Base-by-base conservation (phyloP, 2,888 invertebrate genomes). In the Pocota personata region DNA sequence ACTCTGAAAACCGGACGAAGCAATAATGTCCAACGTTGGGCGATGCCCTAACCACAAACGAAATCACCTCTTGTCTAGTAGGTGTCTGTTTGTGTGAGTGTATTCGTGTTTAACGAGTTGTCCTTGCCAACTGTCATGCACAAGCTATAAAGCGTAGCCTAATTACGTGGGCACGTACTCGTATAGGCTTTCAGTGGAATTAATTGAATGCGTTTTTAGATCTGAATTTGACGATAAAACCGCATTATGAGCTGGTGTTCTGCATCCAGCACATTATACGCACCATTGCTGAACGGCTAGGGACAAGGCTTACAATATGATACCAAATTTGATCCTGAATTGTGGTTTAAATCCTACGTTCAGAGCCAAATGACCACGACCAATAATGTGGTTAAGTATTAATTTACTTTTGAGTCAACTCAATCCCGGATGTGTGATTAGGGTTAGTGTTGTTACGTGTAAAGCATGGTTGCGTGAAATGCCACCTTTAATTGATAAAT, bases 371-470 rank as follows among this genome's bases (percentile, higher is more conserved):
- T 19, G 57, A 67, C 73, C 80, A 37, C 27, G 43, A 35, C 50
- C 64, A 66, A 75, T 75, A 62, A 67, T 52, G 60, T 50, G 80
- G 80, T 67, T 64, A 24, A 35, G 67, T 67, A 75, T 75, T 80
- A 80, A 80, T 80, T 80, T 60, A 67, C 73, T 80, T 80, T 73
- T 24, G n/a, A 73, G 80, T 69, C 43, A 52, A 60, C 73, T 58
- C 27, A 14, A 16, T 50, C 5, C 1, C 12, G 32, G 6, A 8
- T 2, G 30, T 5, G 24, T 12, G 60, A n/a, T n/a, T n/a, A 0
- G 21, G 1, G 10, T 5, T 27, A 8, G 35, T 24, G 46, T 0
- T 16, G 30, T 14, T 1, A 3, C 0, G 0, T 10, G 27, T 16
- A 24, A 35, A 64, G 19, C 55, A 19, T 46, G 43, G 10, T 1